Conservation (phyloP, 2,888 invertebrate genomes). For the Phortica magna region DNA sequence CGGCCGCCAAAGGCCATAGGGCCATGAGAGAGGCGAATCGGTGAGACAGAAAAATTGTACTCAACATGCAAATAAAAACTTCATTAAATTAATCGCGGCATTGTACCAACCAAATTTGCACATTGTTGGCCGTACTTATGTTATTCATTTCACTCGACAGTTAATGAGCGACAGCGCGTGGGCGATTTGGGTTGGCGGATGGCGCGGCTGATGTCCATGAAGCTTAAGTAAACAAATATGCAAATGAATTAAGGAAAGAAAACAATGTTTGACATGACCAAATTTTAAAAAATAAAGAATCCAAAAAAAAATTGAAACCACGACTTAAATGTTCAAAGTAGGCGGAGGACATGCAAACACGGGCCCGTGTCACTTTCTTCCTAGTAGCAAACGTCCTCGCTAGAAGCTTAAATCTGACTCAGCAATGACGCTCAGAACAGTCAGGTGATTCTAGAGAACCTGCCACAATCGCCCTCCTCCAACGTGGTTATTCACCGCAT, state of each 20-base stretch:
- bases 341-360: no score
- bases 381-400: no score
- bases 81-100: neutral
- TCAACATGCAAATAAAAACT: neutral
- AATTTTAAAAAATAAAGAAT: neutral
- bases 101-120: neutral
- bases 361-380: no score
- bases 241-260: neutral
- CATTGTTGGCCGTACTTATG: neutral
- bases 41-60: neutral
- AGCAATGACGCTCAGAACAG: no score
- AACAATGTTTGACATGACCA: neutral
- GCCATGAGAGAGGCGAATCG: neutral
- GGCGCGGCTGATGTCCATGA: neutral
- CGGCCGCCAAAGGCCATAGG: neutral
- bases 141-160: neutral
- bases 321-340: no score
- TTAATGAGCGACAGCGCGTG: neutral
- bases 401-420: no score
- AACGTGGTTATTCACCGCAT: neutral
- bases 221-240: neutral
- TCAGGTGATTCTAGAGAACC: no score
- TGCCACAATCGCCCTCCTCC: no score
- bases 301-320: no score
- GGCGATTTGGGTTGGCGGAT: neutral